Evolutionary conservation across 2,113 vertebrate species (phyloP).

Genomic region (Brachyhypopomus gauderio): DNA sequence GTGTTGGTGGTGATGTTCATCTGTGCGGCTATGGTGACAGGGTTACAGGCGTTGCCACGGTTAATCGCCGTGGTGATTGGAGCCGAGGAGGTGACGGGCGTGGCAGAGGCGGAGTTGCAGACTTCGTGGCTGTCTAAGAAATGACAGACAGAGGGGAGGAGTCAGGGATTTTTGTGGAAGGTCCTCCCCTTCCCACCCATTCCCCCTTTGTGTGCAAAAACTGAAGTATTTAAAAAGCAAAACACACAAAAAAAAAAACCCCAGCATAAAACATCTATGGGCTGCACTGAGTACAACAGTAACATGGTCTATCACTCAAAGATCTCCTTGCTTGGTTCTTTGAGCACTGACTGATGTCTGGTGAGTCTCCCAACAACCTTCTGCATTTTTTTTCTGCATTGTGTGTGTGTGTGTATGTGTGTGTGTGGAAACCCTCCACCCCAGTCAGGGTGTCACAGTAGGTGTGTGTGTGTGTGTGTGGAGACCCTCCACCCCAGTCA

Average conservation of each 20-base stretch:
- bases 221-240: neutral
- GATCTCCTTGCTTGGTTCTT: no score
- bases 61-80: slow-evolving; percentile 72
- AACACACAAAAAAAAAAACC: neutral
- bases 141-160: neutral
- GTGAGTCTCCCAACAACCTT: no score
- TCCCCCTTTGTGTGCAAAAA: neutral
- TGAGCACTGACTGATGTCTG: no score
- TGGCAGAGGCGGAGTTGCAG: slow-evolving; percentile 90
- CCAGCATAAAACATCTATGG: neutral
- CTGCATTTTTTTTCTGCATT: no score
- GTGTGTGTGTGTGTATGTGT: no score
- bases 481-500: no score
- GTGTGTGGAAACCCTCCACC: no score
- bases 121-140: slow-evolving; percentile 87
- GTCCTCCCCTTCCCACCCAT: neutral
- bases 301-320: no score
- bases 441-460: no score
- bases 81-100: slow-evolving; percentile 70
- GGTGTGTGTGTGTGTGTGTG: no score
- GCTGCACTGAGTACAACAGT: no score
- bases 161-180: slow-evolving; percentile 2
- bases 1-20: slow-evolving; percentile 98
- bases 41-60: slow-evolving; percentile 78
- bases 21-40: slow-evolving; percentile 94